Percentiles rank a stretch among this genome's conserved stretches.
Evolutionary conservation across 2,797 vertebrate genomes (phyloP).

Genomic region (Tauraco hartlaubi): DNA sequence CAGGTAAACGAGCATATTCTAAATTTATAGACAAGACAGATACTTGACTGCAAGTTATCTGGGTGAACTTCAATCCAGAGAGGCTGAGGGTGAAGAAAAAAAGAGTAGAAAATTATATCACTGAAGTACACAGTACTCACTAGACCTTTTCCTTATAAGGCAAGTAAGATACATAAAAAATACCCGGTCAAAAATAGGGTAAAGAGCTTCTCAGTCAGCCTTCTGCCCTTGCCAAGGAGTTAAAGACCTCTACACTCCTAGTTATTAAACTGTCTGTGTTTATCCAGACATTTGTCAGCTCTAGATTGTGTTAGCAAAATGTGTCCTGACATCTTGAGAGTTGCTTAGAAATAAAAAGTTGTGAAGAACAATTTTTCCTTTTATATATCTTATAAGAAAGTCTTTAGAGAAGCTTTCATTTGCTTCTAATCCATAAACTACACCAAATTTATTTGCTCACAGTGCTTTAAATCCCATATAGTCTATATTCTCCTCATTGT

Average conservation of each 20-base stretch:
- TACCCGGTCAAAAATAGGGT: neutral
- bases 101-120: neutral
- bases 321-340: neutral
- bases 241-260: neutral
- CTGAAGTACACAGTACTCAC: neutral
- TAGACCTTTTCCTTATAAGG: neutral
- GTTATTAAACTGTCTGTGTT: neutral
- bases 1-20: neutral
- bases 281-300: neutral
- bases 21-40: neutral
- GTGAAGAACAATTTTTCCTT: neutral
- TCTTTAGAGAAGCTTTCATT: neutral
- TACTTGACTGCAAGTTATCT: neutral
- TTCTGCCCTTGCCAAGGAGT: neutral
- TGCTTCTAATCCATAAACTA: neutral
- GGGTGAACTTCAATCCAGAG: neutral
- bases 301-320: neutral
- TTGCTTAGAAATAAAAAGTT: neutral
- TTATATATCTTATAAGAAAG: neutral
- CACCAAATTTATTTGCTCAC: neutral
- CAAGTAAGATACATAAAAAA: neutral
- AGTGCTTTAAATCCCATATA: neutral
- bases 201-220: neutral
- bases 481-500: neutral
- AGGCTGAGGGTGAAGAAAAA: neutral